Evolutionary conservation across 2,888 invertebrate genomes (phyloP), one percentile per base, ranked within the genome.

Genomic region (Tenthredo livida): DNA sequence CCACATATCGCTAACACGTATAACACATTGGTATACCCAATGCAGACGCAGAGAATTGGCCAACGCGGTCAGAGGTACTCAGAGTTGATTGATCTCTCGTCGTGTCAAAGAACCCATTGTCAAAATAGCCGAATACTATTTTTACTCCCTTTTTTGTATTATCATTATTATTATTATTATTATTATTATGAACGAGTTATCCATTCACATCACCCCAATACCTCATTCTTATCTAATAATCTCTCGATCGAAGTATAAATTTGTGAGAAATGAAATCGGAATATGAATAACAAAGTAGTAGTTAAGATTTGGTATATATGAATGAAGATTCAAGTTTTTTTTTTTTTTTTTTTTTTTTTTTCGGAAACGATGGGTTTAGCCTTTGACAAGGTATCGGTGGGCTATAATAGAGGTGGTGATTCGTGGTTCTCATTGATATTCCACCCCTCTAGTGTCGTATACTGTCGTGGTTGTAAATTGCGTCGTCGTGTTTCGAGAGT

Each of bases 361-460:
- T 67, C 17, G 29, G 12, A 67, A 67, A 67, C 67, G 17, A 4
- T 50, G 33, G 15, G 29, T 33, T 54, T 10, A 50, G 17, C 29
- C 4, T 61, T 37, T 21, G 80, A 21, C 58, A 80, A 47, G 50
- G 61, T 61, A 61, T 77, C 15, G 33, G 37, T 61, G n/a, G 54
- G 40, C 21, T 40, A 40, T 37, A 61, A 21, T 61, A 50, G 33
- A 61, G 80, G 50, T 54, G 50, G 58, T 61, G 75, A 40, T 78
- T 58, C 21, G 40, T 58, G 80, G 40, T 40, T 80, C 80, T 80
- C 80, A 80, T 80, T 61, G 61, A 58, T 80, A 80, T 80, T 80
- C 80, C 80, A 80, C 80, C 80, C 80, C 61, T 80, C 80, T 25
- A 25, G 37, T 40, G 37, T 37, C 37, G 15, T 61, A 40, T 61